Percentiles rank a stretch among this genome's conserved stretches.
These are phyloP conservation scores for Melolontha melolontha DNA, from an alignment of 2,888 invertebrate genomes.

Conservation along the genomic window DNA sequence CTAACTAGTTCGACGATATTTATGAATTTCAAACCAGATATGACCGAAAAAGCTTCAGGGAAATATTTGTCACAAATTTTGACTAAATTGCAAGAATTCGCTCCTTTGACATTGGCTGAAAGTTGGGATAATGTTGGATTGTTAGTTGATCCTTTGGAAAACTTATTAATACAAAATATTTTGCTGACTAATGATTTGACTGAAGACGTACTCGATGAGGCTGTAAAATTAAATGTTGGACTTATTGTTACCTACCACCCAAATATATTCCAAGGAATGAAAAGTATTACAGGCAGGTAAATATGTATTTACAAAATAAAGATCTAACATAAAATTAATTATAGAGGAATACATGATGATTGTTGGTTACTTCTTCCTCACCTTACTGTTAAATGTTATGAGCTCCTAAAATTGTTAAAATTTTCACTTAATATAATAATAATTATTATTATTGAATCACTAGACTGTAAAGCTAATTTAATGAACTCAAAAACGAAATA, in stretches of 20 bases:
- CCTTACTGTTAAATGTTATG: no score
- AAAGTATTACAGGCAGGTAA: constrained; percentile 83
- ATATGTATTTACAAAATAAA: constrained; percentile 33
- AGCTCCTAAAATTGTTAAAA: no score
- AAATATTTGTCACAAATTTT: constrained; percentile 69
- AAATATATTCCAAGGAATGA: constrained; percentile 90
- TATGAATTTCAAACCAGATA: constrained; percentile 33
- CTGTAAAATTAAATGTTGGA: constrained; percentile 75
- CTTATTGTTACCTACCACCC: constrained; percentile 95
- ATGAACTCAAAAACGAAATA: no score
- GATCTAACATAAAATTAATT: no score
- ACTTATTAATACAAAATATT: constrained; percentile 71
- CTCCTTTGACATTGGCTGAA: constrained; percentile 79
- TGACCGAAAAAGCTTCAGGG: constrained; percentile 61
- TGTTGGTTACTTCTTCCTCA: no score
- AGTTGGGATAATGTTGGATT: constrained; percentile 97
- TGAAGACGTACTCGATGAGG: constrained; percentile 87
- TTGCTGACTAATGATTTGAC: constrained; percentile 94
- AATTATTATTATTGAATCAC: no score
- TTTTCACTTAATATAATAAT: no score
- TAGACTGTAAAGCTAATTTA: no score
- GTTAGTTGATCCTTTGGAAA: constrained; percentile 79
- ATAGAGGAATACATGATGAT: no score
- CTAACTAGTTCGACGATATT: background rate
- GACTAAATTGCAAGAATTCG: constrained; percentile 74